A percentile compares a stretch with the other conserved stretches of the same genome.
These are phyloP conservation scores for Siphamia tubifer DNA, from an alignment of 2,113 vertebrate species.

Conservation along the genomic window DNA sequence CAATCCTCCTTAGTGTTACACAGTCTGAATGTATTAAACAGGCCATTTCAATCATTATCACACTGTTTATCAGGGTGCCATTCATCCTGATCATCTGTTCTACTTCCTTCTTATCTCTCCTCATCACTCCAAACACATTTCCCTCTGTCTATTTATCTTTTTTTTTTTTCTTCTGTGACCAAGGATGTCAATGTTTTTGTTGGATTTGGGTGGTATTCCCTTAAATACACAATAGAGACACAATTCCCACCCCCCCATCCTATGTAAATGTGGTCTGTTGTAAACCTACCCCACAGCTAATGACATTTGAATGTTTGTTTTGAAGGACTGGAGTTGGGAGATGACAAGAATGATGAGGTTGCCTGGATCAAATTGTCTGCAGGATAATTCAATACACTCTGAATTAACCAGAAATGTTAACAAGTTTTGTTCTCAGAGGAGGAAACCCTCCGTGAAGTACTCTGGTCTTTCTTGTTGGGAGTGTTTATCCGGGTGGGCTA, in stretches of 20 bases:
- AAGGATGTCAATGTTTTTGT: conserved; percentile 15
- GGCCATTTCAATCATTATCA: conserved; percentile 20
- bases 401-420: conserved; percentile 9
- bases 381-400: conserved; percentile 25
- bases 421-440: background rate
- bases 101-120: conserved; percentile 18
- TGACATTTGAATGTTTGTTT: conserved; percentile 45
- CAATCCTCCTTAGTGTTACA: background rate
- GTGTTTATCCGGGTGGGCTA: conserved; percentile 21
- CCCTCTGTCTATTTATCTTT: conserved; percentile 22
- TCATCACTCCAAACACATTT: conserved; percentile 26
- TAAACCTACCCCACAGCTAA: conserved; percentile 15
- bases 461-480: background rate
- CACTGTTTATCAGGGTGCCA: conserved; percentile 13
- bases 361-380: background rate
- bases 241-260: conserved; percentile 15
- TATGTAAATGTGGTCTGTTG: background rate
- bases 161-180: conserved; percentile 12
- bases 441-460: background rate
- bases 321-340: background rate
- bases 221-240: conserved; percentile 36
- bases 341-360: background rate
- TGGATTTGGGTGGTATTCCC: conserved; percentile 35
- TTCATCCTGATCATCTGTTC: conserved; percentile 19
- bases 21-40: conserved; percentile 11